These are phyloP conservation scores for Hippopotamus amphibius DNA, from an alignment of 2,113 vertebrate genomes.

Conservation along the genomic window DNA sequence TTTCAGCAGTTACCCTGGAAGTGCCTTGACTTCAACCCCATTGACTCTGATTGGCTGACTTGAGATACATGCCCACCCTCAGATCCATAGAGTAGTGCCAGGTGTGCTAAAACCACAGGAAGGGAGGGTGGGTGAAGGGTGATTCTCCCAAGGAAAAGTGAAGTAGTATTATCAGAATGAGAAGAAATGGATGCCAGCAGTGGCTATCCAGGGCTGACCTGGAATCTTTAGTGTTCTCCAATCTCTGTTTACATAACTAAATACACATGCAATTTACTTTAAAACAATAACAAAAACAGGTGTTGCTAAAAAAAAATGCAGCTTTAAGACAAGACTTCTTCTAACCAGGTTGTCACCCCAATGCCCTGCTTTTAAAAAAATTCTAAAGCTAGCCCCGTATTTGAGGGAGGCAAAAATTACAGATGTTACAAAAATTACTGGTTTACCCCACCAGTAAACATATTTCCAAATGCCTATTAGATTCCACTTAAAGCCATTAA, in stretches of 20 bases:
- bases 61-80: neutral
- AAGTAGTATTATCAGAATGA: neutral
- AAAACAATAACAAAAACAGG: neutral
- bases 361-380: neutral
- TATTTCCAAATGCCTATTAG: neutral
- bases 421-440: neutral
- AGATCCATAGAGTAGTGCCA: neutral
- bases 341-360: neutral
- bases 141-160: neutral
- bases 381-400: neutral
- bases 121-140: neutral
- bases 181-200: neutral
- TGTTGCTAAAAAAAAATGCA: conserved; percentile 39
- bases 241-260: neutral
- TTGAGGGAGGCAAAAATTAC: conserved; percentile 10
- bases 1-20: neutral
- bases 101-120: neutral
- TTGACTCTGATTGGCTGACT: neutral
- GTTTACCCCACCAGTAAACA: neutral
- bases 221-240: neutral
- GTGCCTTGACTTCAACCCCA: neutral
- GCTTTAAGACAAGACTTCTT: neutral
- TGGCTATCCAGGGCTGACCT: neutral
- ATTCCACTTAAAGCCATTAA: neutral
- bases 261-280: neutral